Evolutionary conservation across 2,888 invertebrate species (phyloP).

Genomic region (Colletes collaris): DNA sequence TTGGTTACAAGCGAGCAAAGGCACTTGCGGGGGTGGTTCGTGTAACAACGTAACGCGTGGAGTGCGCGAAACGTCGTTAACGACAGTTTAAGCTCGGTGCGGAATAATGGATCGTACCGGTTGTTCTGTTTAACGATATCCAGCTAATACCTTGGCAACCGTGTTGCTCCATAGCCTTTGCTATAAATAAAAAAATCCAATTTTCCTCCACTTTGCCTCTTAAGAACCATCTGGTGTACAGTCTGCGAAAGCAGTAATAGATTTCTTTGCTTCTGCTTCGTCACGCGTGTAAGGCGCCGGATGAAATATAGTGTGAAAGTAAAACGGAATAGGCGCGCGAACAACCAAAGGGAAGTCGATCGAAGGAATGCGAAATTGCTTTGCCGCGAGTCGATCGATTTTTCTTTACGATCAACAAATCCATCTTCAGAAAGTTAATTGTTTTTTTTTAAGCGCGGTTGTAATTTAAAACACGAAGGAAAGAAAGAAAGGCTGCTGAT

Average conservation of each 20-base stretch:
- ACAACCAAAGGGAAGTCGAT: background rate
- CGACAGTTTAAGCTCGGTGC: constrained; percentile 58
- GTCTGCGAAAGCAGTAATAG: constrained; percentile 27
- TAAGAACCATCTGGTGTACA: constrained; percentile 25
- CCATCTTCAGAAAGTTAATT: background rate
- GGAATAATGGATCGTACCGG: constrained; percentile 60
- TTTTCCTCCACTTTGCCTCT: constrained; percentile 42
- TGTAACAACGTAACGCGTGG: constrained; percentile 45
- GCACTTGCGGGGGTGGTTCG: constrained; percentile 46
- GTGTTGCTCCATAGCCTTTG: constrained; percentile 25
- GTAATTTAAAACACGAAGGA: no score
- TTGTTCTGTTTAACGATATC: constrained; percentile 65
- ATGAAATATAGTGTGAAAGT: constrained; percentile 32
- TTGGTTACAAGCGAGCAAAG: constrained; percentile 38
- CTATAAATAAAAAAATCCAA: constrained; percentile 65
- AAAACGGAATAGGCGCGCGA: constrained; percentile 9
- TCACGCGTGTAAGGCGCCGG: constrained; percentile 19
- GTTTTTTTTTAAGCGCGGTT: no score
- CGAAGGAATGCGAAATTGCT: constrained; percentile 7
- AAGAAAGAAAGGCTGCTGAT: no score
- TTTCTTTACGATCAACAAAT: background rate
- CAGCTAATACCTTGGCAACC: constrained; percentile 53
- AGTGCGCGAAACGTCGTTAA: constrained; percentile 65
- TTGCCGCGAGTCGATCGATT: background rate
- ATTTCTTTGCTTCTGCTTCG: constrained; percentile 39